Conservation (phyloP, 2,888 invertebrate species). For the Druceiella hillmani region DNA sequence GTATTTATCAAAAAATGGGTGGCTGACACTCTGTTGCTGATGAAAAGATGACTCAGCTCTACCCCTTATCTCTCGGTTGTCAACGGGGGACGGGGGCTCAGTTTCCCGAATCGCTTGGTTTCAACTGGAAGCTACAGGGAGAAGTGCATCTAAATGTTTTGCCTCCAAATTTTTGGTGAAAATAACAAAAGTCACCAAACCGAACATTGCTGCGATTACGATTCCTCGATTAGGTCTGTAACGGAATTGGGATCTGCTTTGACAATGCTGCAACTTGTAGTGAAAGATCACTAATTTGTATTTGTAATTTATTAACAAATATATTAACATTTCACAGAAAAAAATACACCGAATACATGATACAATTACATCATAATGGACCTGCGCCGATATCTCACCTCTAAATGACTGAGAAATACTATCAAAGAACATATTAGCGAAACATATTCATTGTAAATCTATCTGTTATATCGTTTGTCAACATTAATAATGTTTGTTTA, state of each 20-base stretch:
- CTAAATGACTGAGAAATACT: no score
- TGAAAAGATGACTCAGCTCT: background rate
- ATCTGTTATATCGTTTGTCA: no score
- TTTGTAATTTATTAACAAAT: no score
- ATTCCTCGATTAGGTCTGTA: background rate
- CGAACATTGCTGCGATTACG: background rate
- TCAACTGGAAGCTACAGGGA: background rate
- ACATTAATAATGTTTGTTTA: no score
- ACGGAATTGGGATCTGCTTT: background rate
- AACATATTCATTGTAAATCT: no score
- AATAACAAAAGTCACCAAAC: background rate
- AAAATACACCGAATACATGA: no score
- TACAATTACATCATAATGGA: no score
- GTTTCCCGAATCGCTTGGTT: constrained; percentile 1
- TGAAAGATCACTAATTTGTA: no score
- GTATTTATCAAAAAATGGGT: background rate
- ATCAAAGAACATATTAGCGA: no score
- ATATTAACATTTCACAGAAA: no score
- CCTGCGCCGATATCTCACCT: no score
- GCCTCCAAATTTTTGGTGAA: background rate
- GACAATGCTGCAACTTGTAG: background rate
- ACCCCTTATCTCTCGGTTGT: background rate
- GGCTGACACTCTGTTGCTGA: background rate
- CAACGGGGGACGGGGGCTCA: background rate
- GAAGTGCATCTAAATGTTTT: background rate